Evolutionary conservation across 1,140 invertebrate species (phyloP).

Genomic region (Drosophila parvula): DNA sequence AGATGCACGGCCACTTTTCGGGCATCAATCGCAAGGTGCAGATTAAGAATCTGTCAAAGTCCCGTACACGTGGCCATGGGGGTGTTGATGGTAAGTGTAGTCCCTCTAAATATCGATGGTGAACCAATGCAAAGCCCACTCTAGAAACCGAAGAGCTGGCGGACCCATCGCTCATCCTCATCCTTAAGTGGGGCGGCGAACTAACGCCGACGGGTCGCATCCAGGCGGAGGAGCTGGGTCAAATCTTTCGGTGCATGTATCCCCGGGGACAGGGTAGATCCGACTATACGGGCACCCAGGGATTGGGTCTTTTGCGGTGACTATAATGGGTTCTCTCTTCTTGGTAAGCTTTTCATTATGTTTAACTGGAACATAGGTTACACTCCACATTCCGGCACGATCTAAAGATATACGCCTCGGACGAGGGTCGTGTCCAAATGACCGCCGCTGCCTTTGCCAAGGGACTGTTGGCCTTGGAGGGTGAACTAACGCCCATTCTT

Average conservation of each 20-base stretch:
- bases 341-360: too few relatives aligned
- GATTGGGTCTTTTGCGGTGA: constrained; percentile 92
- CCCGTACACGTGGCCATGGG: constrained; percentile 95
- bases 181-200: constrained; percentile 99
- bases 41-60: constrained; percentile 99
- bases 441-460: constrained; percentile 99
- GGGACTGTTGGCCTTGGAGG: constrained; percentile 97
- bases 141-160: constrained; percentile 88
- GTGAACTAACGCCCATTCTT: constrained; percentile 98
- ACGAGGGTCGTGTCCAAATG: constrained; percentile 99
- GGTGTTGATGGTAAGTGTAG: constrained; percentile 94
- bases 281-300: constrained; percentile 90
- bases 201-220: constrained; percentile 98
- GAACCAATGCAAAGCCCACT: constrained; percentile 39
- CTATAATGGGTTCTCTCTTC: too few relatives aligned
- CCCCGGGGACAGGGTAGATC: constrained; percentile 94
- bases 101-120: too few relatives aligned
- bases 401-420: constrained; percentile 99
- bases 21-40: constrained; percentile 99
- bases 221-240: constrained; percentile 98
- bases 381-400: constrained; percentile 99
- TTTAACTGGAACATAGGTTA: constrained; percentile 82
- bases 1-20: constrained; percentile 99
- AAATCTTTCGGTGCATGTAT: constrained; percentile 99
- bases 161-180: constrained; percentile 96